Conservation (phyloP, 2,113 vertebrate genomes). For the Loxodonta africana region DNA sequence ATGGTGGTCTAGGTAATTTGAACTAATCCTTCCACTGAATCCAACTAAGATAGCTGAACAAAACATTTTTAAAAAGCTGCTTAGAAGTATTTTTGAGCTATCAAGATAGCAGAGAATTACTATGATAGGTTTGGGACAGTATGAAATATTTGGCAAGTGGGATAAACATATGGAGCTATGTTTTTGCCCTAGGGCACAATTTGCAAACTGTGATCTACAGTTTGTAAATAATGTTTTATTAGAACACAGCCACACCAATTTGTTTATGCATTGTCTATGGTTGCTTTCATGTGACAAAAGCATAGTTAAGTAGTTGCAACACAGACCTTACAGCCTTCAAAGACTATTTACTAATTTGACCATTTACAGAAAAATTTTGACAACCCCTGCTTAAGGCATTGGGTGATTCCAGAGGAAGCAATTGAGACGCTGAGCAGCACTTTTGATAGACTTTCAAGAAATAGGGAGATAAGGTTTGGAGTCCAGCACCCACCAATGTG, state of each 20-base stretch:
- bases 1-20: no score
- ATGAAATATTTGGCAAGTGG: background rate
- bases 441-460: background rate
- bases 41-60: no score
- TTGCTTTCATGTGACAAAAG: no score
- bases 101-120: background rate
- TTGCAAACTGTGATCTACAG: background rate
- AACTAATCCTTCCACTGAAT: no score
- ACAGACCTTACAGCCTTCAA: no score
- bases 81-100: background rate
- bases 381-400: background rate
- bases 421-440: background rate
- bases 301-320: no score
- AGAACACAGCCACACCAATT: background rate
- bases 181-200: background rate
- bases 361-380: no score
- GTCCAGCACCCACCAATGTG: background rate
- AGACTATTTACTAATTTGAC: no score
- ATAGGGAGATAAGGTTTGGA: no score
- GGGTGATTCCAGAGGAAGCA: background rate
- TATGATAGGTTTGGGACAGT: background rate
- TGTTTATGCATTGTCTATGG: no score
- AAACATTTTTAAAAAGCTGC: background rate
- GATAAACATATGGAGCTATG: background rate
- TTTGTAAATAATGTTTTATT: constrained; percentile 22